phyloP scores from a whole-genome alignment of 2,797 vertebrate species.

The Denticeps clupeoides region DNA sequence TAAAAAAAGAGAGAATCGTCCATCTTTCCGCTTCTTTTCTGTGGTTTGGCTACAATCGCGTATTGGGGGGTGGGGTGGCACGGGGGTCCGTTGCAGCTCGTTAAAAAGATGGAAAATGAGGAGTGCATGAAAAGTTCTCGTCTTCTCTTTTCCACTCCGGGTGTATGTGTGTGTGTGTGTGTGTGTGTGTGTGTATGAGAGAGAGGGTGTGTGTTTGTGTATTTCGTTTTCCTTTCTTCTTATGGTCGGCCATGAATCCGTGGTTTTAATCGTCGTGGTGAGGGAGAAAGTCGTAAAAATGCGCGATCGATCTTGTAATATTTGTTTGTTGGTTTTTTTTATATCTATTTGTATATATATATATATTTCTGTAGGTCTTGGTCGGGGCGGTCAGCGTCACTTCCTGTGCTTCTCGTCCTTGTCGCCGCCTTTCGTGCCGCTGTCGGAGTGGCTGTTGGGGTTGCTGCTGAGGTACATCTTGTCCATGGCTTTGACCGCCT shows the following conservation, averaged over 20 bases:
- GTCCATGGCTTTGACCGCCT: constrained; percentile 99
- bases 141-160: constrained; percentile 21
- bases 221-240: constrained; percentile 47
- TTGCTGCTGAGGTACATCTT: constrained; percentile 99
- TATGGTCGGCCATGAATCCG: constrained; percentile 44
- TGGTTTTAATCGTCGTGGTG: constrained; percentile 46
- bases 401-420: constrained; percentile 99
- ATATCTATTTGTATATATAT: constrained; percentile 64
- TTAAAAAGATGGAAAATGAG: constrained; percentile 59
- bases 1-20: constrained; percentile 78
- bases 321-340: constrained; percentile 57
- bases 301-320: constrained; percentile 57
- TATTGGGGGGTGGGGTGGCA: constrained; percentile 67
- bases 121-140: constrained; percentile 51
- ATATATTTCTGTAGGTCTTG: constrained; percentile 29
- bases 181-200: constrained; percentile 18
- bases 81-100: constrained; percentile 84
- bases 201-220: constrained; percentile 10
- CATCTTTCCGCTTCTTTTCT: constrained; percentile 67
- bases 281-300: constrained; percentile 59
- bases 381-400: constrained; percentile 56
- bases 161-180: constrained; percentile 23
- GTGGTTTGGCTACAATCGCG: constrained; percentile 82
- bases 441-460: constrained; percentile 97
- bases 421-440: constrained; percentile 89